These are phyloP conservation scores for Misgurnus anguillicaudatus DNA, from an alignment of 2,113 vertebrate genomes.

Conservation along the genomic window DNA sequence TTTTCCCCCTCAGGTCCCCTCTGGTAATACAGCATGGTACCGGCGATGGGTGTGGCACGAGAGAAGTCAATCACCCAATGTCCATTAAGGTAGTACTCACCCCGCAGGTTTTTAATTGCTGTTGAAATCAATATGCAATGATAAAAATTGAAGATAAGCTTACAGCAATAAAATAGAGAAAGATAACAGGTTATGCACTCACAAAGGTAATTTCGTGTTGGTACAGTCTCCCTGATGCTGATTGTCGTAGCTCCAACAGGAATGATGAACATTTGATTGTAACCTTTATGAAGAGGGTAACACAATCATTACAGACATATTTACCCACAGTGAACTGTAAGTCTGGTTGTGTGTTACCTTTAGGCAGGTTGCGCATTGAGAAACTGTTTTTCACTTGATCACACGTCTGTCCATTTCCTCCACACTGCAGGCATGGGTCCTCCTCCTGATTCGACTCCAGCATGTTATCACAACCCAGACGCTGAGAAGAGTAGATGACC, in stretches of 20 bases:
- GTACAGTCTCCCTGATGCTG: slow-evolving; percentile 80
- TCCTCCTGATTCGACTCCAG: slow-evolving; percentile 87
- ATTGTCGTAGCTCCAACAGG: slow-evolving; percentile 89
- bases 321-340: neutral
- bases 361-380: slow-evolving; percentile 74
- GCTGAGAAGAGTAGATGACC: slow-evolving; percentile 62
- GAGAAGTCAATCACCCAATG: slow-evolving; percentile 90
- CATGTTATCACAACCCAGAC: slow-evolving; percentile 88
- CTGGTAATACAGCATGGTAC: slow-evolving; percentile 87
- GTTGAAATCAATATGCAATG: slow-evolving; percentile 24
- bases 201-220: slow-evolving; percentile 96
- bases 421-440: slow-evolving; percentile 92
- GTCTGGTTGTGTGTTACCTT: slow-evolving; percentile 70
- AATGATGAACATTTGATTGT: slow-evolving; percentile 92
- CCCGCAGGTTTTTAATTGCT: slow-evolving; percentile 89
- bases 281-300: slow-evolving; percentile 74
- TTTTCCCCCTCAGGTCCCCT: slow-evolving; percentile 82
- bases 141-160: neutral
- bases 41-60: slow-evolving; percentile 75
- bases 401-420: slow-evolving; percentile 86
- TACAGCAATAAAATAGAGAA: neutral
- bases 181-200: slow-evolving; percentile 49
- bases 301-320: neutral
- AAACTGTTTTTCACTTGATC: slow-evolving; percentile 81
- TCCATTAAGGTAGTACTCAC: slow-evolving; percentile 94